A percentile compares a stretch with the other conserved stretches of the same genome.
Evolutionary conservation across 2,888 invertebrate species (phyloP).

Genomic region (Chelonus formosanus): DNA sequence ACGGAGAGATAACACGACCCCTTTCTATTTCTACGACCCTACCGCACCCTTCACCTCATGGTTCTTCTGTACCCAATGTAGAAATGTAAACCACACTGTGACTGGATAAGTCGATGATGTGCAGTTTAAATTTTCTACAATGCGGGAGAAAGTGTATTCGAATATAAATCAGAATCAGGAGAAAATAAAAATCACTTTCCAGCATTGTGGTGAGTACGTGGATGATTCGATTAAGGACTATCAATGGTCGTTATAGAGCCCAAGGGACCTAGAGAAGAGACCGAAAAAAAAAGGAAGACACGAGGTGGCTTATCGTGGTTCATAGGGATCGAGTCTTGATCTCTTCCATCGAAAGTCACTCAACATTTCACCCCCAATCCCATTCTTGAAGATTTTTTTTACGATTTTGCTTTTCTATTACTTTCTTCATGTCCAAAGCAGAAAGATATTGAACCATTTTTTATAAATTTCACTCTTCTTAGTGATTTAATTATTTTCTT

Average conservation of each 20-base stretch:
- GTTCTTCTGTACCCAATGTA: conserved; percentile 22
- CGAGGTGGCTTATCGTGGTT: conserved; percentile 56
- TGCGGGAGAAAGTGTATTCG: conserved; percentile 28
- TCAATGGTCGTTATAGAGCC: conserved; percentile 61
- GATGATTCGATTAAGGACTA: conserved; percentile 64
- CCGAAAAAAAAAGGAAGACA: conserved; percentile 33
- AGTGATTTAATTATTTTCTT: neutral
- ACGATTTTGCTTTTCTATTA: conserved; percentile 32
- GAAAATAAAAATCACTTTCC: conserved; percentile 65
- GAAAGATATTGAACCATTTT: no score
- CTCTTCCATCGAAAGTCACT: conserved; percentile 26
- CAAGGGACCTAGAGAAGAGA: conserved; percentile 32
- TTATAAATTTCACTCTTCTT: neutral
- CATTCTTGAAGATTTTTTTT: conserved; percentile 29
- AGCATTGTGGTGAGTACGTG: conserved; percentile 55
- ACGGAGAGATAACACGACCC: conserved; percentile 58
- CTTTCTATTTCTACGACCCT: conserved; percentile 36
- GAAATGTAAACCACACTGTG: conserved; percentile 17
- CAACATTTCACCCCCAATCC: conserved; percentile 12
- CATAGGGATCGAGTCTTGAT: conserved; percentile 42
- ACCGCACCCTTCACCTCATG: neutral
- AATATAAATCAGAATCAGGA: conserved; percentile 63
- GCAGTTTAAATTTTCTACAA: conserved; percentile 24
- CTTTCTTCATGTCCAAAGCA: no score
- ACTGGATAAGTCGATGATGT: neutral